Percentiles rank a stretch among this genome's conserved stretches.
Conservation (phyloP, 1,140 invertebrate species). For the Lepidurus arcticus region DNA sequence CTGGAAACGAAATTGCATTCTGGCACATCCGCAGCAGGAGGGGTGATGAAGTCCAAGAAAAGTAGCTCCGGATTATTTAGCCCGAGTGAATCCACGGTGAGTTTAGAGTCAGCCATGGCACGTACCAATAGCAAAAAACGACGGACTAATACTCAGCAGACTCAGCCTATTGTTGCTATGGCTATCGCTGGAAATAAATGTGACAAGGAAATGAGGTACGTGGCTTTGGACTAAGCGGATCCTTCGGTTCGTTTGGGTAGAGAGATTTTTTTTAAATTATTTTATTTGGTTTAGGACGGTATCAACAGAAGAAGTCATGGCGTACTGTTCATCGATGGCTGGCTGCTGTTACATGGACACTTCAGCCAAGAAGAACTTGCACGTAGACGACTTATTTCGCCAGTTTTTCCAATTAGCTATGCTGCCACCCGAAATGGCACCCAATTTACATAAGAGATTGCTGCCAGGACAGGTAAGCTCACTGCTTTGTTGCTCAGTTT, state of each 20-base stretch:
- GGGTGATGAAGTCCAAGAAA: slow-evolving; percentile 43
- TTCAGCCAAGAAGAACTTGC: slow-evolving; percentile 69
- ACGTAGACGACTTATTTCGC: slow-evolving; percentile 73
- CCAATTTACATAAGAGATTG: slow-evolving; percentile 63
- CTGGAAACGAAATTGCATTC: slow-evolving; percentile 65
- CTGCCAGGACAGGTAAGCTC: slow-evolving; percentile 27
- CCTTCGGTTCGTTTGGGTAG: too few relatives aligned
- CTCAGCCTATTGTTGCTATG: slow-evolving; percentile 63
- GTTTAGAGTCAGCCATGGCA: slow-evolving; percentile 12
- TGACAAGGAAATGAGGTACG: slow-evolving; percentile 64
- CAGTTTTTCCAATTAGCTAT: slow-evolving; percentile 71
- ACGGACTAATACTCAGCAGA: slow-evolving; percentile 50
- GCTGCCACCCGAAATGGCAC: slow-evolving; percentile 79
- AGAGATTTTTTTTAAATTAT: background rate
- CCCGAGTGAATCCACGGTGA: slow-evolving; percentile 32
- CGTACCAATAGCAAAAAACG: slow-evolving; percentile 47
- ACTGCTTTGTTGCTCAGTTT: background rate
- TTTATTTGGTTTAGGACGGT: slow-evolving; percentile 53
- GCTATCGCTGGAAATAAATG: slow-evolving; percentile 76
- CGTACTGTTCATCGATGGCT: slow-evolving; percentile 63
- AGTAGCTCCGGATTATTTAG: slow-evolving; percentile 42
- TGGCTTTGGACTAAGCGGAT: background rate
- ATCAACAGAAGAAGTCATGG: slow-evolving; percentile 60
- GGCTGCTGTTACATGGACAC: slow-evolving; percentile 73
- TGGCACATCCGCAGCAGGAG: slow-evolving; percentile 34